Evolutionary conservation across 2,113 vertebrate species (phyloP).

Genomic region (Ptilorrhoa leucosticta): DNA sequence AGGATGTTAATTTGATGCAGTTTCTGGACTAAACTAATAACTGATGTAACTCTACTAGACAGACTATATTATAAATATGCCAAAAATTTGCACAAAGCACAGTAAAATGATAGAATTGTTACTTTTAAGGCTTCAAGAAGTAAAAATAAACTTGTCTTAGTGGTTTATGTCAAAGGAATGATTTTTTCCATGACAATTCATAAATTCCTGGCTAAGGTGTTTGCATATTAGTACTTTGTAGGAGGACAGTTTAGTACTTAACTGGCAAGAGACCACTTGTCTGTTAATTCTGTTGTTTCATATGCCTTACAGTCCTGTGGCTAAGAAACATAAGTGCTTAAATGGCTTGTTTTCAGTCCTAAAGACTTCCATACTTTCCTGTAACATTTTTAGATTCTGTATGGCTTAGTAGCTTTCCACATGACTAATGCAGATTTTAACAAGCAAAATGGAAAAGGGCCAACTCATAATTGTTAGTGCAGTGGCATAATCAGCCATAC

Average conservation of each 20-base stretch:
- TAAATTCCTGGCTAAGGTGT: not conserved
- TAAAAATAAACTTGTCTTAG: not conserved
- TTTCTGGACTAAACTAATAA: not conserved
- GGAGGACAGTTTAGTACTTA: not conserved
- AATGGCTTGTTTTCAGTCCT: not conserved
- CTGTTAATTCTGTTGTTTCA: not conserved
- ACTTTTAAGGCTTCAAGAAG: not conserved
- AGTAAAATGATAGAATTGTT: not conserved
- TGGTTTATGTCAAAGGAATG: not conserved
- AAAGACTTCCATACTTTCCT: not conserved
- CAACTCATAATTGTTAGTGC: conserved; percentile 63
- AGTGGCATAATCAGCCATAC: conserved; percentile 57
- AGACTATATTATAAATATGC: not conserved
- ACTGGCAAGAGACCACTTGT: not conserved
- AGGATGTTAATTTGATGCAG: not conserved
- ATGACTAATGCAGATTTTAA: conserved; percentile 66
- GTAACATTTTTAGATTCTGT: conserved; percentile 1
- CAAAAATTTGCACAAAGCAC: not conserved
- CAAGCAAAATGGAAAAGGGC: conserved; percentile 56
- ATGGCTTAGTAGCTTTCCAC: conserved; percentile 27
- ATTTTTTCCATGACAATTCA: not conserved
- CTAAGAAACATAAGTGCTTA: not conserved
- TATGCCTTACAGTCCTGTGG: not conserved
- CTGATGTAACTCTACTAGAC: not conserved
- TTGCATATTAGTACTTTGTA: not conserved